A percentile compares a stretch with the other conserved stretches of the same genome.
Evolutionary conservation across 2,888 invertebrate genomes (phyloP).

Genomic region (Perdita meconis): DNA sequence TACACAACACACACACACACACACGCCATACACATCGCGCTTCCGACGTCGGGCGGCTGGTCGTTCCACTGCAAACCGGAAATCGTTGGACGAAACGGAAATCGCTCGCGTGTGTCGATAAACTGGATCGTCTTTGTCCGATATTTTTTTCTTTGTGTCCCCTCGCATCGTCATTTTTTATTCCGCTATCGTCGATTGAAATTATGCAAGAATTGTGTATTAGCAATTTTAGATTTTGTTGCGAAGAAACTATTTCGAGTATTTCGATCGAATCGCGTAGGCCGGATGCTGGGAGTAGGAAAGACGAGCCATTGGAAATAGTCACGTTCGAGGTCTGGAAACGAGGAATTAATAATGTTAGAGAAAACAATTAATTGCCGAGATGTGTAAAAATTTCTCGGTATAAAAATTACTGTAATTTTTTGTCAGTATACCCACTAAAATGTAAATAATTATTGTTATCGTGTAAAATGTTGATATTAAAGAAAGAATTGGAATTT

Average conservation of each 20-base stretch:
- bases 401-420: too few species aligned
- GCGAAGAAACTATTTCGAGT: too few species aligned
- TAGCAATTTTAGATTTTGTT: too few species aligned
- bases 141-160: neutral
- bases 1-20: too few species aligned
- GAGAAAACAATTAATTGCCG: too few species aligned
- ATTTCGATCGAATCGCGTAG: slow-evolving; percentile 28
- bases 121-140: slow-evolving; percentile 27
- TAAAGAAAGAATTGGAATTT: too few species aligned
- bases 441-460: too few species aligned
- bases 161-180: neutral
- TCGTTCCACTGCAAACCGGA: slow-evolving; percentile 45
- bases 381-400: too few species aligned
- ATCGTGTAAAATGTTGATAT: too few species aligned
- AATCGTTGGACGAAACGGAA: slow-evolving; percentile 46
- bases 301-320: slow-evolving; percentile 34
- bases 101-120: slow-evolving; percentile 23
- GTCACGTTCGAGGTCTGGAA: slow-evolving; percentile 9
- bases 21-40: neutral
- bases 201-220: too few species aligned
- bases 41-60: neutral
- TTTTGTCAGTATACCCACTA: too few species aligned
- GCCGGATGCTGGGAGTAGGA: slow-evolving; percentile 46
- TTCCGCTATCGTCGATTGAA: neutral
- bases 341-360: neutral